Evolutionary conservation across 2,888 invertebrate species (phyloP).

Genomic region (Mimumesa dahlbomi): DNA sequence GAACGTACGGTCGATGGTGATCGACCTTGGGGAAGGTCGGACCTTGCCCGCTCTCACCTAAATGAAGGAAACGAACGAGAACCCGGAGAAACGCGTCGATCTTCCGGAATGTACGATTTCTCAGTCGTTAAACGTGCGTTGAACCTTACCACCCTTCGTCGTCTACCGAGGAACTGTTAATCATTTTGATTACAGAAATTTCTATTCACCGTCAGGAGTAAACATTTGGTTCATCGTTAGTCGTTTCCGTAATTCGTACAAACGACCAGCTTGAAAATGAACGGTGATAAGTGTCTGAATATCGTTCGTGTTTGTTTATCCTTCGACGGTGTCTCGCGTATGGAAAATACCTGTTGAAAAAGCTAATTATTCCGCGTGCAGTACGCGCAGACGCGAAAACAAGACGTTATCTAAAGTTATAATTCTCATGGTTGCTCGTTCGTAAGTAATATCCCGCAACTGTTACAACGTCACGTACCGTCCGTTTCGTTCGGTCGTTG

Average conservation of each 20-base stretch:
- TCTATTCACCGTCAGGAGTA: background rate
- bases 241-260: too few relatives aligned
- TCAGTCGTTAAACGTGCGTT: slow-evolving; percentile 13
- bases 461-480: background rate
- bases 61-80: slow-evolving; percentile 33
- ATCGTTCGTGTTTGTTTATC: too few relatives aligned
- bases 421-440: background rate
- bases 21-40: slow-evolving; percentile 68
- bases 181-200: background rate
- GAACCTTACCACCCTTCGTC: background rate
- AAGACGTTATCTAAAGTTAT: background rate
- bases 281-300: too few relatives aligned
- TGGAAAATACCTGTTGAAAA: too few relatives aligned
- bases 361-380: too few relatives aligned
- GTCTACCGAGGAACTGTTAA: background rate
- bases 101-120: slow-evolving; percentile 26
- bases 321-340: too few relatives aligned
- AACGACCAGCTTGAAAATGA: too few relatives aligned
- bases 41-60: slow-evolving; percentile 46
- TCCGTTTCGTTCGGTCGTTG: background rate
- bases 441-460: slow-evolving; percentile 5
- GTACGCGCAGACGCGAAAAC: background rate
- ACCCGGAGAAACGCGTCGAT: slow-evolving; percentile 13
- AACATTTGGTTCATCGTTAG: too few relatives aligned
- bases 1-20: background rate